Percentiles rank a stretch among this genome's conserved stretches.
Evolutionary conservation across 2,888 invertebrate genomes (phyloP).

Genomic region (Odontocerum albicorne): DNA sequence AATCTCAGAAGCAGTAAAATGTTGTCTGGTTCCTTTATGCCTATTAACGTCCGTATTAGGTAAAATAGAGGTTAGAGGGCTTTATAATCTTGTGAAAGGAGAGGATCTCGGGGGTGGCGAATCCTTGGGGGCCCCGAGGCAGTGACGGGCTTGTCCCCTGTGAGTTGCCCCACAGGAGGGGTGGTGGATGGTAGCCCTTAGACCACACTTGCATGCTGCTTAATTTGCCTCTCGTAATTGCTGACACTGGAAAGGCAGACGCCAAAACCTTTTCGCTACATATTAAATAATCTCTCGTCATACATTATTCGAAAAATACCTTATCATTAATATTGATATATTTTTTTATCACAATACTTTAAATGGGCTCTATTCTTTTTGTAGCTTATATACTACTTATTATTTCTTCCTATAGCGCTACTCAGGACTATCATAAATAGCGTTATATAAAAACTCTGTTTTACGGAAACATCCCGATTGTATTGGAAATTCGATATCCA

Average conservation of each 20-base stretch:
- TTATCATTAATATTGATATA: no score
- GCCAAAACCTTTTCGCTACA: conserved; percentile 2
- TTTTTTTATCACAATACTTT: no score
- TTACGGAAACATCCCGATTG: no score
- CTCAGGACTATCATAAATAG: neutral
- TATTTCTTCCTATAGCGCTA: neutral
- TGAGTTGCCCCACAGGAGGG: no score
- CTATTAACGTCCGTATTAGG: conserved; percentile 4
- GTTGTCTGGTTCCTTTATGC: no score
- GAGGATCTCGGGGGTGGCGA: conserved; percentile 13
- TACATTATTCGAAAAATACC: no score
- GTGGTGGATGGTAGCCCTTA: no score
- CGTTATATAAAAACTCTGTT: no score
- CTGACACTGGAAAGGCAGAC: conserved; percentile 39
- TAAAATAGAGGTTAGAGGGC: conserved; percentile 21
- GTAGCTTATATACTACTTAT: neutral
- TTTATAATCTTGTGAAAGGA: conserved; percentile 20
- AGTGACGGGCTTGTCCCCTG: neutral
- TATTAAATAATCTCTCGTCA: no score
- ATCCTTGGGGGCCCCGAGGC: neutral
- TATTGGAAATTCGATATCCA: no score
- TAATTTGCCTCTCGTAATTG: conserved; percentile 64
- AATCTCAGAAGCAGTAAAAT: no score
- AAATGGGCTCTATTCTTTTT: no score
- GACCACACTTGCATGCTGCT: conserved; percentile 49